These are phyloP conservation scores for Heteromurus nitidus DNA, from an alignment of 2,888 invertebrate genomes.

Conservation along the genomic window DNA sequence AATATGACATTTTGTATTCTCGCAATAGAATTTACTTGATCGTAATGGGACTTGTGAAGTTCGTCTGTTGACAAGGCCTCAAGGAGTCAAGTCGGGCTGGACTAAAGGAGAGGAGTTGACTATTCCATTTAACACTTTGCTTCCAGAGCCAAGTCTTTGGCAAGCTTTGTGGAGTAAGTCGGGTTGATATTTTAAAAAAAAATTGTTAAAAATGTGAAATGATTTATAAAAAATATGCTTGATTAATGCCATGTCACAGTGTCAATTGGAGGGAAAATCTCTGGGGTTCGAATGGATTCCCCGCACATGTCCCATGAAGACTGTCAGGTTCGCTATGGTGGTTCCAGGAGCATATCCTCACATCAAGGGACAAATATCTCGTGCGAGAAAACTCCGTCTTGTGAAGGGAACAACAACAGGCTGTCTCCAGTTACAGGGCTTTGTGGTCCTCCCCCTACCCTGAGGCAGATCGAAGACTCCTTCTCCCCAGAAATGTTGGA, in stretches of 20 bases:
- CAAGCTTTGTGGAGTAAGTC: conserved; percentile 23
- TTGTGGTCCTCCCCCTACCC: no score
- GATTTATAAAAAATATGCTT: not conserved
- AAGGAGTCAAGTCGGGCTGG: not conserved
- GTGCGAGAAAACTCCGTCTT: not conserved
- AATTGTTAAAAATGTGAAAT: not conserved
- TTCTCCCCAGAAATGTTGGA: not conserved
- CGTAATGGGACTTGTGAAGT: conserved; percentile 34
- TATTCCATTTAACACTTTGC: conserved; percentile 27
- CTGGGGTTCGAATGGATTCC: conserved; percentile 17
- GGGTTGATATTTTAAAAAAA: not conserved
- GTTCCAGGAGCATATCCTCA: conserved; percentile 2
- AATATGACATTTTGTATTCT: not conserved
- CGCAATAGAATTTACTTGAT: conserved; percentile 36
- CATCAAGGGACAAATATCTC: not conserved
- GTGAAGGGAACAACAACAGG: not conserved
- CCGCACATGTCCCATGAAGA: conserved; percentile 38
- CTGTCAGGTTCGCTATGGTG: conserved; percentile 25
- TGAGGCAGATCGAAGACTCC: no score
- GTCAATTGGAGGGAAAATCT: conserved; percentile 26
- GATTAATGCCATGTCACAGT: not conserved
- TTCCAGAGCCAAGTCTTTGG: conserved; percentile 3
- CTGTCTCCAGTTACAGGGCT: not conserved
- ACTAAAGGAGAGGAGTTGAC: not conserved
- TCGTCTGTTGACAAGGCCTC: conserved; percentile 14